Conservation (phyloP, 2,797 vertebrate species). For the Coccyzus lansbergi region DNA sequence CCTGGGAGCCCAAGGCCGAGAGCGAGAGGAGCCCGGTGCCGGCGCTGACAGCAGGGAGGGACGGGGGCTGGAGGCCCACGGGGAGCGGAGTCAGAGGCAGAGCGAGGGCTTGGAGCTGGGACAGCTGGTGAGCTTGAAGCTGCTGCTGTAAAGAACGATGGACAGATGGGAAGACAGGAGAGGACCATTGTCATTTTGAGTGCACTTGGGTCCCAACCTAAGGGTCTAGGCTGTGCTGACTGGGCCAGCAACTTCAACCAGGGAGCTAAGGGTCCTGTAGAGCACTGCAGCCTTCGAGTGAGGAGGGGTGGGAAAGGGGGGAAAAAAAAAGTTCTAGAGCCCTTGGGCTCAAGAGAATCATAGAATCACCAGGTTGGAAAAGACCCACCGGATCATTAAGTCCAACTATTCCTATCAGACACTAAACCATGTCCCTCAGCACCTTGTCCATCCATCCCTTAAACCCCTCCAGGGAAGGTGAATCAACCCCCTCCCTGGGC, state of each 20-base stretch:
- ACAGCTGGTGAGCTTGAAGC: slow-evolving; percentile 99
- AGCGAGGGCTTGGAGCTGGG: slow-evolving; percentile 96
- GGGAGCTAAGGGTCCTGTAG: not conserved
- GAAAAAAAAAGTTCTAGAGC: not conserved
- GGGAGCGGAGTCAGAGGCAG: slow-evolving; percentile 94
- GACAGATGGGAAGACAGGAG: not conserved
- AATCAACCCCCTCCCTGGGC: too few species aligned
- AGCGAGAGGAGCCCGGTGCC: slow-evolving; percentile 94
- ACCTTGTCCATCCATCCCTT: too few species aligned
- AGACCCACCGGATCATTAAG: too few species aligned
- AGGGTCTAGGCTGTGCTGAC: not conserved
- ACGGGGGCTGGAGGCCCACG: slow-evolving; percentile 90
- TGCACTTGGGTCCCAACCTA: rapidly evolving
- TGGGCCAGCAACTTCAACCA: not conserved
- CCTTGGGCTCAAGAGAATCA: too few species aligned
- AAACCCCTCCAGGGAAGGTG: too few species aligned
- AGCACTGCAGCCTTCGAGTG: rapidly evolving
- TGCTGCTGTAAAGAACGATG: slow-evolving; percentile 89
- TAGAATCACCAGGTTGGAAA: too few species aligned
- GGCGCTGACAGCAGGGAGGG: slow-evolving; percentile 90
- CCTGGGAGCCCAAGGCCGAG: slow-evolving; percentile 93
- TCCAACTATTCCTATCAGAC: too few species aligned
- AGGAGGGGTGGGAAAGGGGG: too few species aligned
- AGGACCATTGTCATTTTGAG: not conserved
- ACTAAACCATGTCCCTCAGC: too few species aligned